phyloP scores from a whole-genome alignment of 2,888 invertebrate species.

The Cephus spinipes region DNA sequence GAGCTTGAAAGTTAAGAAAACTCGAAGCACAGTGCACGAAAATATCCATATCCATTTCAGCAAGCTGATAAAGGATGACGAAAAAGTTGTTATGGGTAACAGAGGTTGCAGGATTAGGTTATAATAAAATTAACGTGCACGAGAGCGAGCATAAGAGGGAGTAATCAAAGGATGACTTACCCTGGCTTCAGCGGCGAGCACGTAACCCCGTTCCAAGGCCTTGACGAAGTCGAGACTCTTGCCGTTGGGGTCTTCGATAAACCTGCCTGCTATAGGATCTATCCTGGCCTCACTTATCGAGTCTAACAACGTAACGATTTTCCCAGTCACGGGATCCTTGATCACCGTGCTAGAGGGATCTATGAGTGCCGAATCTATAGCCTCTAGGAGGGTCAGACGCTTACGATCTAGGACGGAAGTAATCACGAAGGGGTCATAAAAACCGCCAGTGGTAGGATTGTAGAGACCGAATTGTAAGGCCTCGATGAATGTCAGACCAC shows the following conservation, averaged over 20 bases:
- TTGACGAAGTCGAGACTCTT: constrained; percentile 81
- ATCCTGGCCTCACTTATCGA: constrained; percentile 81
- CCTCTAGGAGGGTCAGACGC: constrained; percentile 80
- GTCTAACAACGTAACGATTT: constrained; percentile 80
- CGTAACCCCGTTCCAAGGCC: constrained; percentile 87
- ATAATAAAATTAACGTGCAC: background rate
- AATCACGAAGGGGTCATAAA: constrained; percentile 84
- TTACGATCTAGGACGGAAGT: constrained; percentile 79
- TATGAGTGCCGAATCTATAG: constrained; percentile 81
- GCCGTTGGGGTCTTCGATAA: constrained; percentile 72
- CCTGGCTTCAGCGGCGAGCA: constrained; percentile 92
- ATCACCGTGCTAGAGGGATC: constrained; percentile 89
- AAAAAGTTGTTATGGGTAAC: background rate
- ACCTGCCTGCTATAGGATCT: constrained; percentile 80
- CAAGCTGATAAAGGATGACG: background rate
- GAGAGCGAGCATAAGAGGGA: constrained; percentile 23
- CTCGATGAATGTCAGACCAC: constrained; percentile 84
- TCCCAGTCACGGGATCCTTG: constrained; percentile 82
- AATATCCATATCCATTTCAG: background rate
- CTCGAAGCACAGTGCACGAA: background rate
- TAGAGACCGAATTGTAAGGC: constrained; percentile 85
- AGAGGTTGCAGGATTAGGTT: background rate
- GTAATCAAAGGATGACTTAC: constrained; percentile 74
- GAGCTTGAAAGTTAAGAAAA: background rate
- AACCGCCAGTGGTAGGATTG: constrained; percentile 84